Evolutionary conservation across 2,797 vertebrate species (phyloP), one percentile per base, ranked within the genome.

Genomic region (Semaprochilodus insignis): DNA sequence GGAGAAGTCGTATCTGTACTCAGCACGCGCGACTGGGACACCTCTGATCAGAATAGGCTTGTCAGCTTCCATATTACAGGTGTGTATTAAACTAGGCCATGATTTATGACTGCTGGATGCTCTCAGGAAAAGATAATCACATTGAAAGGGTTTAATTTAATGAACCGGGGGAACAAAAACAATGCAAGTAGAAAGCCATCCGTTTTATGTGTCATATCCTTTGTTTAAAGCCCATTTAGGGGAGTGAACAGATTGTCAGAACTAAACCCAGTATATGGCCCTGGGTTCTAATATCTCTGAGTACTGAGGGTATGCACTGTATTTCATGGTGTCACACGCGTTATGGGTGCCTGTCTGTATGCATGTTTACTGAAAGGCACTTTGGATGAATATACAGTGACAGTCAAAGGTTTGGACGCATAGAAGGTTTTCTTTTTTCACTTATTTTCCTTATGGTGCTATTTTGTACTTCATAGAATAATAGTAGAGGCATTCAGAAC

Each of bases 51-150:
- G 63, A 99, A 99, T 88, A 95, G 93, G 87, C 96, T 97, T 62
- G 94, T 98, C 88, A 96, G 92, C 74, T 97, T 97, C 54, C 97
- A 97, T 87, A 97, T 99, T 85, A 98, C 97, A 89, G 98, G 98
- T 99, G 73, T 91, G 90, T 67, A 87, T 80, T 82, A 71, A 19
- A 78, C 54, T 72, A 73, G 16, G 40, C 69, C 34, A 83, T 86
- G 72, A 81, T 85, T 82, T 79, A 82, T 73, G 76, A 36, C 40
- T 70, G 59, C 31, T 21, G 8, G 72, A 60, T 72, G 59, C 81
- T 76, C 81, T 85, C 36, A 0, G 81, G 81, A 69, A 80, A 85
- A 82, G 84, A 85, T 85, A 80, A 82, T 82, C 72, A 82, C 79
- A 82, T 77, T 85, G 84, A 85, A 85, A 85, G 77, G 84, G 59